phyloP scores from a whole-genome alignment of 2,888 invertebrate species.

The Lysandra coridon region DNA sequence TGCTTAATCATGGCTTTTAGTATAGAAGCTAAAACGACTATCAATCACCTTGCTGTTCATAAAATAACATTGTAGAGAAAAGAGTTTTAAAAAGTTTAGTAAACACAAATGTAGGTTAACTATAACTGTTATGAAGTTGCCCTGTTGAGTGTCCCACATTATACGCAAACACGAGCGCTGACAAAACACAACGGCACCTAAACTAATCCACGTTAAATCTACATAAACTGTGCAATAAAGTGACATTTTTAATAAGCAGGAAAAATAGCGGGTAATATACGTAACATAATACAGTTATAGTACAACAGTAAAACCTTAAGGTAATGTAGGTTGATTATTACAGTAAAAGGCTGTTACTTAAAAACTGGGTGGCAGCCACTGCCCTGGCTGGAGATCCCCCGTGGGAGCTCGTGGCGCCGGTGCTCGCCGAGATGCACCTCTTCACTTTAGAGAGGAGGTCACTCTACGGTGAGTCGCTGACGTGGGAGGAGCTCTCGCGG shows the following conservation, averaged over 20 bases:
- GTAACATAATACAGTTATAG: no score
- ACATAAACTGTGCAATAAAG: neutral
- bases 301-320: no score
- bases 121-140: conserved; percentile 26
- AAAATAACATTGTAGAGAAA: neutral
- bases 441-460: no score
- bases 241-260: neutral
- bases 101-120: conserved; percentile 22
- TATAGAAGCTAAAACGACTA: no score
- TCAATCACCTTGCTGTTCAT: neutral
- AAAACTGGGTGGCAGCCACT: no score
- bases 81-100: conserved; percentile 10
- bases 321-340: no score
- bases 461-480: no score
- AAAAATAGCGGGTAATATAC: neutral
- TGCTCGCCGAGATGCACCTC: no score
- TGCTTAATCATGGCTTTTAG: neutral
- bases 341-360: no score
- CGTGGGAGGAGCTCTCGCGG: no score
- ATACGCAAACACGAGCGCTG: conserved; percentile 54
- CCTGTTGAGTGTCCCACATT: conserved; percentile 58
- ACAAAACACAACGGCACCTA: conserved; percentile 60
- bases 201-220: conserved; percentile 34
- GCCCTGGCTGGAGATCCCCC: no score
- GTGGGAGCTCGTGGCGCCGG: no score